Evolutionary conservation across 2,888 invertebrate species (phyloP).

Genomic region (Muscina levida): DNA sequence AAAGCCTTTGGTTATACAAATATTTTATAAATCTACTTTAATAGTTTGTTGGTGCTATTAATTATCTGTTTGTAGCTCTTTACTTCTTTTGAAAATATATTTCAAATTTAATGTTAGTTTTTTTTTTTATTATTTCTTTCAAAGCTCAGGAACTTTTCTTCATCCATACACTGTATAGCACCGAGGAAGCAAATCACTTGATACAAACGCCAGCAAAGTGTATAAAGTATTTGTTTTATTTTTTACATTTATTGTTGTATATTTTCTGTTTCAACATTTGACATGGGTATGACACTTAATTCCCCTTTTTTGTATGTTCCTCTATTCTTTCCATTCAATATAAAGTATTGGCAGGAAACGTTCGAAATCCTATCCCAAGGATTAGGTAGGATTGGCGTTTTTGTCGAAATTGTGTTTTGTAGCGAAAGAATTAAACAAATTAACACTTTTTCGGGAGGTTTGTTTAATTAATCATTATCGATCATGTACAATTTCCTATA

Average conservation of each 20-base stretch:
- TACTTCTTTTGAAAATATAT: too few relatives aligned
- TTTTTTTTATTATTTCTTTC: too few relatives aligned
- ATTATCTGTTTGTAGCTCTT: too few relatives aligned
- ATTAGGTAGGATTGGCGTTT: background rate
- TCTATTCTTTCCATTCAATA: background rate
- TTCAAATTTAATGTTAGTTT: too few relatives aligned
- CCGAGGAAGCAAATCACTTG: too few relatives aligned
- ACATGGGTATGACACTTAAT: conserved; percentile 49
- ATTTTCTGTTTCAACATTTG: conserved; percentile 30
- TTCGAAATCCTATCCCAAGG: background rate
- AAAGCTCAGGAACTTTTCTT: too few relatives aligned
- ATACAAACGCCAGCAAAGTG: background rate
- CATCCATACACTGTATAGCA: too few relatives aligned
- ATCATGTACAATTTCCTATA: background rate
- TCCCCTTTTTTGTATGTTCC: conserved; percentile 22
- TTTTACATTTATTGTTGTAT: background rate
- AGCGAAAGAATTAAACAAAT: too few relatives aligned
- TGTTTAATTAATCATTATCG: conserved; percentile 33
- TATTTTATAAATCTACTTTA: too few relatives aligned
- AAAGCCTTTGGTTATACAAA: too few relatives aligned
- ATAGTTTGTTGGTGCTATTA: too few relatives aligned
- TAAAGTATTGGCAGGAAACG: background rate
- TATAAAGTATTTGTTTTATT: conserved; percentile 8
- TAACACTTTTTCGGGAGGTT: conserved; percentile 8
- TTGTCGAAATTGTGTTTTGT: too few relatives aligned